Conservation (phyloP, 37 sponge, comb jelly and placozoan species). For the Petrosia ficiformis region DNA sequence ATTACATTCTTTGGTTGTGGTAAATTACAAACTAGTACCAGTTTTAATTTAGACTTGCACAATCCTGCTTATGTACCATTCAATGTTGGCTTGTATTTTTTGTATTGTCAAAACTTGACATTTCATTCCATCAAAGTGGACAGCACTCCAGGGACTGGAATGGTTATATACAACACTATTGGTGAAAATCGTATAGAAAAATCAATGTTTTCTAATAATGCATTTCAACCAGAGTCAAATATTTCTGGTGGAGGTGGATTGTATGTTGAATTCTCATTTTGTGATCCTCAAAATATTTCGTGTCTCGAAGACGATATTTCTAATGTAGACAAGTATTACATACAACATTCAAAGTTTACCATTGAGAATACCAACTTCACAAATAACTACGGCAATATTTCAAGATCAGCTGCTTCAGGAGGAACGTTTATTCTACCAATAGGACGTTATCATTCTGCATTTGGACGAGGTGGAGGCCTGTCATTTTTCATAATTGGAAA, state of each 20-base stretch:
- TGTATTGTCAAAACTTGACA: constrained; percentile 28
- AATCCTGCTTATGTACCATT: not conserved
- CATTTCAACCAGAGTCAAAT: not conserved
- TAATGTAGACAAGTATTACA: not conserved
- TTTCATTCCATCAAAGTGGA: constrained; percentile 5
- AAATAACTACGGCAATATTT: not conserved
- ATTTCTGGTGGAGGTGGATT: constrained; percentile 42
- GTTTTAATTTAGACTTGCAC: not conserved
- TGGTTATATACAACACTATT: constrained; percentile 38
- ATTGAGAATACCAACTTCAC: constrained; percentile 6
- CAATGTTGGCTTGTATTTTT: constrained; percentile 30
- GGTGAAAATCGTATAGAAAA: constrained; percentile 2
- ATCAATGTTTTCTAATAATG: constrained; percentile 13
- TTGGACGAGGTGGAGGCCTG: constrained; percentile 37
- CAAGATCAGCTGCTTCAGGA: not conserved
- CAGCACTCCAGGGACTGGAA: constrained; percentile 31
- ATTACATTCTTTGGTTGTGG: constrained; percentile 36
- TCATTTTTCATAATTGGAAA: constrained; percentile 21
- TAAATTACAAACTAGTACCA: constrained; percentile 3
- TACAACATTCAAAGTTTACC: not conserved
- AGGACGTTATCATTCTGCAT: not conserved
- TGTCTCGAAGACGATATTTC: not conserved
- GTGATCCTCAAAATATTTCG: not conserved
- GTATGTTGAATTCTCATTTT: constrained; percentile 46
- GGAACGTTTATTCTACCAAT: constrained; percentile 8